These are phyloP conservation scores for Bucorvus abyssinicus DNA, from an alignment of 2,797 vertebrate species.

Conservation along the genomic window DNA sequence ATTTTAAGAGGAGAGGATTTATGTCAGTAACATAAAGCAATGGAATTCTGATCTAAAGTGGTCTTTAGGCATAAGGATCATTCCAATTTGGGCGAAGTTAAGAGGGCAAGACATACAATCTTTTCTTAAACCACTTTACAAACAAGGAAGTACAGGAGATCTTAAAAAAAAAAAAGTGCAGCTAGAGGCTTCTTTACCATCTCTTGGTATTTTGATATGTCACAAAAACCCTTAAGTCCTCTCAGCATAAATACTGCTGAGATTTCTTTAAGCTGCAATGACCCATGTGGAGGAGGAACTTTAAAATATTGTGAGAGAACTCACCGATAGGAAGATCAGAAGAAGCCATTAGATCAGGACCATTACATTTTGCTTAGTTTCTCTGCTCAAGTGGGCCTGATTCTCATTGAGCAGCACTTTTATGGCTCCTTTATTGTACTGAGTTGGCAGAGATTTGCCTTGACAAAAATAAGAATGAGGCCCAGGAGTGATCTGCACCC, in stretches of 20 bases:
- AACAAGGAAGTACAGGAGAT: not conserved
- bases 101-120: not conserved
- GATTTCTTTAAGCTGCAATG: not conserved
- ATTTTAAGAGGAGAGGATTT: not conserved
- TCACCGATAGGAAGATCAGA: not conserved
- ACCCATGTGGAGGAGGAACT: not conserved
- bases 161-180: not conserved
- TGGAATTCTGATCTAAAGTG: not conserved
- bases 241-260: not conserved
- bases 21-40: not conserved
- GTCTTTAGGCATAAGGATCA: not conserved
- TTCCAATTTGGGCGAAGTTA: not conserved
- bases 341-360: not conserved
- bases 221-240: rapidly evolving
- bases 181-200: not conserved
- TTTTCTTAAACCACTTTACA: not conserved
- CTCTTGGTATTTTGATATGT: not conserved
- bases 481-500: not conserved
- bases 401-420: not conserved
- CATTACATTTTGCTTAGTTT: not conserved
- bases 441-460: not conserved
- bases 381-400: not conserved
- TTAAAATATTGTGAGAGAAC: not conserved
- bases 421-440: not conserved
- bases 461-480: not conserved